phyloP scores from a whole-genome alignment of 1,140 invertebrate species.

The Bombus waltoni region DNA sequence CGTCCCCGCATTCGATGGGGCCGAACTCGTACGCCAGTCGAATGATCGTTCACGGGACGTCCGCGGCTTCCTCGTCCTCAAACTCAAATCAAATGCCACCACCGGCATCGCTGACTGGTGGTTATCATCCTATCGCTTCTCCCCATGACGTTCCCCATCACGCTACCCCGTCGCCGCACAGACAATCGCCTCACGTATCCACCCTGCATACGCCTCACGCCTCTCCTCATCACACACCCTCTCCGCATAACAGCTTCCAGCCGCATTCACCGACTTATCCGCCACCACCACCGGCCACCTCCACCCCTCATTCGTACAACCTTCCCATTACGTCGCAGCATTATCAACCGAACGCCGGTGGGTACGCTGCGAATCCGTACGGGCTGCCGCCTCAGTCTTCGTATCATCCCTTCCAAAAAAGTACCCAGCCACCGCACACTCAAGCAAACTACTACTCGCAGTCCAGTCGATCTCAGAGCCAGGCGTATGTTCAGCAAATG shows the following conservation, averaged over 20 bases:
- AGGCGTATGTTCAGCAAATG: conserved; percentile 58
- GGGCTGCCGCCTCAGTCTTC: conserved; percentile 71
- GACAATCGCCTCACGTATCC: conserved; percentile 75
- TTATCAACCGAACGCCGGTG: conserved; percentile 68
- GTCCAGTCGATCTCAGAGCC: conserved; percentile 56
- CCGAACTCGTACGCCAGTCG: conserved; percentile 61
- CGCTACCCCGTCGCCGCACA: conserved; percentile 67
- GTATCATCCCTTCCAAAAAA: conserved; percentile 80
- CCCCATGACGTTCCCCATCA: conserved; percentile 69
- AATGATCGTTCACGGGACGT: conserved; percentile 59
- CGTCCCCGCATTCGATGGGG: conserved; percentile 53
- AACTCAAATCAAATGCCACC: conserved; percentile 71
- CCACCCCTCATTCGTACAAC: conserved; percentile 70
- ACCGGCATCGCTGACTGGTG: conserved; percentile 56
- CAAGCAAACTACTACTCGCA: conserved; percentile 67
- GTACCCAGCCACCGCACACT: conserved; percentile 40
- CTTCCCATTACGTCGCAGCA: conserved; percentile 69
- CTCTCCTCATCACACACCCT: conserved; percentile 72
- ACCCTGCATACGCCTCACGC: conserved; percentile 71
- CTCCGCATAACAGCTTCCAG: conserved; percentile 75
- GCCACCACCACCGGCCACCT: conserved; percentile 69
- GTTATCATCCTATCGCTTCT: conserved; percentile 67
- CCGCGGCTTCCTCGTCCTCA: conserved; percentile 65
- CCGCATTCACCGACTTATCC: conserved; percentile 79
- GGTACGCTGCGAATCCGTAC: conserved; percentile 71